A percentile compares a stretch with the other conserved stretches of the same genome.
phyloP scores from a whole-genome alignment of 1,140 invertebrate species.

The Meloidogyne exigua region DNA sequence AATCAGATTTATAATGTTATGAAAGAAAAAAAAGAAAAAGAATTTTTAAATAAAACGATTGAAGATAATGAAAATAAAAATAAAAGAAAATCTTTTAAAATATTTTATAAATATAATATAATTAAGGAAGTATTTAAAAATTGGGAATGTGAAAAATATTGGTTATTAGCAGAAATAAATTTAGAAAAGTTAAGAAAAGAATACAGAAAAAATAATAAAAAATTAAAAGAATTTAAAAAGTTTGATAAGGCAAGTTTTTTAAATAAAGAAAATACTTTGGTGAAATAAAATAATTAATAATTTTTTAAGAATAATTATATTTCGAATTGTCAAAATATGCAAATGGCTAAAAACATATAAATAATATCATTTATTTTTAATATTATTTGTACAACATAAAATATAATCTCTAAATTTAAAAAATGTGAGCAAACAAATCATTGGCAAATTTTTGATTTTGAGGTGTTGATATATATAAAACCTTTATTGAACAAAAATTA shows the following conservation, averaged over 20 bases:
- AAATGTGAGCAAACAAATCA: not conserved
- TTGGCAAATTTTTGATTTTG: not conserved
- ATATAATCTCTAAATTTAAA: not conserved
- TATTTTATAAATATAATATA: not conserved
- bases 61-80: not conserved
- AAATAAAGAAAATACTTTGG: no score
- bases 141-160: constrained; percentile 5
- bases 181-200: not conserved
- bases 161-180: not conserved
- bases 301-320: not conserved
- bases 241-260: not conserved
- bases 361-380: not conserved
- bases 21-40: not conserved
- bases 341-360: no score
- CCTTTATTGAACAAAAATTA: not conserved
- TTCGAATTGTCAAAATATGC: not conserved
- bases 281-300: no score
- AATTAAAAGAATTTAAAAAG: not conserved
- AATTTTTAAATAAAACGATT: not conserved
- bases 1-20: not conserved
- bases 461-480: not conserved
- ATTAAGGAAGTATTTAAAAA: constrained; percentile 1
- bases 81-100: not conserved
- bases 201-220: not conserved
- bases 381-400: not conserved